Conservation (phyloP, 30 jellyfish, hydroid and myxozoan genomes). For the Aurelia aurita complex sp. Pacific region DNA sequence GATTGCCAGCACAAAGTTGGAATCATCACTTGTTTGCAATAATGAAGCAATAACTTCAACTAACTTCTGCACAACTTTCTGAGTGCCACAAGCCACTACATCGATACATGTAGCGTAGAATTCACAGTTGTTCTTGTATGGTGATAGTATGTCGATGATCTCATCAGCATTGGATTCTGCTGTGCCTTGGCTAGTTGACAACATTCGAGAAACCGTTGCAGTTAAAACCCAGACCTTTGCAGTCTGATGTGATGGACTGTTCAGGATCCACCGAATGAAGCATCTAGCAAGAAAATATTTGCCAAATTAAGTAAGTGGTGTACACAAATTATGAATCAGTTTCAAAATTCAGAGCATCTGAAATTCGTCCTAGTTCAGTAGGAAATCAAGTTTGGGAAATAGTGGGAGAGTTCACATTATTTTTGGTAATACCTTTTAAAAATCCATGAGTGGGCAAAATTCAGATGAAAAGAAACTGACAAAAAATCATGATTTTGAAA, state of each 20-base stretch:
- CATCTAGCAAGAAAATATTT: not conserved
- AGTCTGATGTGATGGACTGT: not conserved
- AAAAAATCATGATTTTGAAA: no score
- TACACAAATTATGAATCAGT: no score
- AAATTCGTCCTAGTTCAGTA: no score
- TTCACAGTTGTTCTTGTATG: conserved; percentile 16
- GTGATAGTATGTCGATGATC: not conserved
- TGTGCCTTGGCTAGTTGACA: not conserved
- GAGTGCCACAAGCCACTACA: conserved; percentile 1
- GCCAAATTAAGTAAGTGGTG: no score
- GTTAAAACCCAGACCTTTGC: conserved; percentile 18
- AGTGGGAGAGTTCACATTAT: no score
- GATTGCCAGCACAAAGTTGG: not conserved
- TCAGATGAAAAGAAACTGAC: no score
- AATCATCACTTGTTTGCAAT: not conserved
- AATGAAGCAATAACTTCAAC: not conserved
- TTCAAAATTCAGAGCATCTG: no score
- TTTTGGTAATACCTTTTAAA: no score
- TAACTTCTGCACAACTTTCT: not conserved
- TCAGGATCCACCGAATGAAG: conserved; percentile 40
- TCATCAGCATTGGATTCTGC: not conserved
- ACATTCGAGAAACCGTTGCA: not conserved
- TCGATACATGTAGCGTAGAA: conserved; percentile 4
- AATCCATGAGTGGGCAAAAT: no score
- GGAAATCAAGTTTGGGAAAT: no score